These are phyloP conservation scores for Panagrolaimus sp. DNA, from an alignment of 1,140 invertebrate species.

Conservation along the genomic window DNA sequence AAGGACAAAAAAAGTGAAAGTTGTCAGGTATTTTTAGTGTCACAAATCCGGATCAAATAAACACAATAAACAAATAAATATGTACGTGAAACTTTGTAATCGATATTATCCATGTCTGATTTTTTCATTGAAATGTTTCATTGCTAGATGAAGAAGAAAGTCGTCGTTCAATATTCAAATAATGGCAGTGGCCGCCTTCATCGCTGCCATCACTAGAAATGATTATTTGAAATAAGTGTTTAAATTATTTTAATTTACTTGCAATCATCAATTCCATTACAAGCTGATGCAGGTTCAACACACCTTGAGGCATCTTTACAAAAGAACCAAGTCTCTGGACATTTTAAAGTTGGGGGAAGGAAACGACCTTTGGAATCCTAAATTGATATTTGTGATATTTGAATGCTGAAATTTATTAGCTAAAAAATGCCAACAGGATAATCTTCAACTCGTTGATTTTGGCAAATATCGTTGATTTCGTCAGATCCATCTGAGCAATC, in stretches of 20 bases:
- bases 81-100: no score
- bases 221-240: no score
- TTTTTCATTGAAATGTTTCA: no score
- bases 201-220: background rate
- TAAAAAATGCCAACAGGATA: background rate
- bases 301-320: background rate
- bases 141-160: no score
- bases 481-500: background rate
- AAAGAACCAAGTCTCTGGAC: constrained; percentile 1
- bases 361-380: constrained; percentile 15
- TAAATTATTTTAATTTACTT: no score
- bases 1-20: no score
- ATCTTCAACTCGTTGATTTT: constrained; percentile 7
- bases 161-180: constrained; percentile 5
- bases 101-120: no score
- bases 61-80: no score
- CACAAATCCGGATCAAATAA: no score
- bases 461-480: background rate
- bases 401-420: background rate
- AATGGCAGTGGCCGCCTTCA: background rate
- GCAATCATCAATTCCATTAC: background rate
- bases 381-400: background rate
- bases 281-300: background rate
- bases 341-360: constrained; percentile 12
- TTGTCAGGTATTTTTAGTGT: no score